These are phyloP conservation scores for Diarsia brunnea DNA, from an alignment of 2,888 invertebrate genomes.

Conservation along the genomic window DNA sequence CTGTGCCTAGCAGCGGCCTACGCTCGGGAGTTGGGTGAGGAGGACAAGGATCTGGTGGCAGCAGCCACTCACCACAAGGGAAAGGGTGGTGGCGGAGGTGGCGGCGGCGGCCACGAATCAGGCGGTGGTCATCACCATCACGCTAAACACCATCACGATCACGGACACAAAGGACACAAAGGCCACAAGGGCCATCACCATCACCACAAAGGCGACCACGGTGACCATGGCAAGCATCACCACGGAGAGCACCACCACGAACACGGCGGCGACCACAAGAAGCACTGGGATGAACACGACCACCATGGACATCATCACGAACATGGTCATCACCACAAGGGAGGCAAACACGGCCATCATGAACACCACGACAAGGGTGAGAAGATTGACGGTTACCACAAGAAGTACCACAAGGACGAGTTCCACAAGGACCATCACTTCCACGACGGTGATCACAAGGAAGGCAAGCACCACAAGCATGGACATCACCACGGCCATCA, in stretches of 20 bases:
- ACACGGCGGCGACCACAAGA: conserved; percentile 85
- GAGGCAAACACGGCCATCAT: conserved; percentile 85
- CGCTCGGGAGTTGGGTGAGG: conserved; percentile 81
- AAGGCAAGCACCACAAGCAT: conserved; percentile 87
- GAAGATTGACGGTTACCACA: conserved; percentile 85
- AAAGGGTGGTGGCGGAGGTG: conserved; percentile 63
- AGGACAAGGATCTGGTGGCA: conserved; percentile 83
- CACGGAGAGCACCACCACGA: conserved; percentile 84
- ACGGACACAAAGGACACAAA: conserved; percentile 84
- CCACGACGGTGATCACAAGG: conserved; percentile 86
- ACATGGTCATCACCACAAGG: conserved; percentile 86
- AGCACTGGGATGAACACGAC: conserved; percentile 85
- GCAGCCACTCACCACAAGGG: conserved; percentile 77
- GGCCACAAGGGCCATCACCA: conserved; percentile 87
- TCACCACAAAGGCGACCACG: conserved; percentile 86
- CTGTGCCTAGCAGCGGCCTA: conserved; percentile 84
- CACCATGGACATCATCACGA: conserved; percentile 86
- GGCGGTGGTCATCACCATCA: conserved; percentile 86
- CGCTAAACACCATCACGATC: conserved; percentile 84
- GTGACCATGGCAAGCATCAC: conserved; percentile 84
- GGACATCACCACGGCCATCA: conserved; percentile 87
- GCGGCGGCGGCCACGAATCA: conserved; percentile 78
- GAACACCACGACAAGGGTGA: conserved; percentile 87
- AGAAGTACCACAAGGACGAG: conserved; percentile 87
- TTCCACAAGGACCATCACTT: conserved; percentile 89